Evolutionary conservation across 2,888 invertebrate species (phyloP).

Genomic region (Chromoteleia sp.): DNA sequence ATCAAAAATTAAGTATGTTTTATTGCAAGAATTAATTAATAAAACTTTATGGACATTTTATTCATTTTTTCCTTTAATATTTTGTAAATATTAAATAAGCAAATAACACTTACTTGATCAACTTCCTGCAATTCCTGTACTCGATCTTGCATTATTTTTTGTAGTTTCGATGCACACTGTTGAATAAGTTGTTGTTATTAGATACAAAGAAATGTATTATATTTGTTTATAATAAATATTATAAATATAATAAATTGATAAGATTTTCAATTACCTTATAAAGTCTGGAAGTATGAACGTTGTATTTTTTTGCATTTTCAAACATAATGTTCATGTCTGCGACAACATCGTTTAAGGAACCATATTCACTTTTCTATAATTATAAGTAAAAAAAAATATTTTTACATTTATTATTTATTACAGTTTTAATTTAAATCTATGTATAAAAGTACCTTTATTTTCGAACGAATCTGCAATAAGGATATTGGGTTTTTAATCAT

Average conservation of each 20-base stretch:
- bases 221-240: neutral
- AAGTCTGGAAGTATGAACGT: conserved; percentile 91
- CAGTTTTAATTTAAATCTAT: neutral
- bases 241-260: neutral
- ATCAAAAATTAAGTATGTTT: too few relatives aligned
- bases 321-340: conserved; percentile 98
- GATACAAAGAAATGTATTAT: neutral
- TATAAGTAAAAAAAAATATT: neutral
- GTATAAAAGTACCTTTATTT: conserved; percentile 87
- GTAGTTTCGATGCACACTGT: conserved; percentile 92
- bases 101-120: conserved; percentile 85
- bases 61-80: too few relatives aligned
- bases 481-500: conserved; percentile 98
- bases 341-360: conserved; percentile 94
- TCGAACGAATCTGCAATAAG: conserved; percentile 94
- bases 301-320: conserved; percentile 97
- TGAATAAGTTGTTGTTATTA: conserved; percentile 71
- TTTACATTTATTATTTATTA: neutral
- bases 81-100: too few relatives aligned
- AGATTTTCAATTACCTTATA: conserved; percentile 91
- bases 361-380: conserved; percentile 89
- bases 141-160: conserved; percentile 93
- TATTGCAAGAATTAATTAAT: conserved; percentile 15
- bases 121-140: conserved; percentile 90
- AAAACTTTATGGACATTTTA: too few relatives aligned